Evolutionary conservation across 2,797 vertebrate genomes (phyloP).

Genomic region (Crenuchus spilurus): DNA sequence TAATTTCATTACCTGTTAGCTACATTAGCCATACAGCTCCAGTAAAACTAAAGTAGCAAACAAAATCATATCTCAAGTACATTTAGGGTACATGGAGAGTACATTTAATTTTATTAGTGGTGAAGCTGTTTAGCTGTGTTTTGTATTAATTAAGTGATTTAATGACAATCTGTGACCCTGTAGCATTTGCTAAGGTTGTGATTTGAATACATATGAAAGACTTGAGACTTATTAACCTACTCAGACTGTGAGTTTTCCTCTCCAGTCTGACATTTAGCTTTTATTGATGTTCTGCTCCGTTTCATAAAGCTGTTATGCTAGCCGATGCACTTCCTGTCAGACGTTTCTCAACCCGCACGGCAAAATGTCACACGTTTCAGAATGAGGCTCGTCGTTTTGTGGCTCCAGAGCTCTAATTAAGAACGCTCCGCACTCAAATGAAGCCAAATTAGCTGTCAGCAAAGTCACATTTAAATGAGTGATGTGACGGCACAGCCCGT

Average conservation of each 20-base stretch:
- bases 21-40: too few species aligned
- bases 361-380: conserved; percentile 54
- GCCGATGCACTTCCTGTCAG: conserved; percentile 28
- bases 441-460: conserved; percentile 98
- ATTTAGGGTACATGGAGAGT: too few species aligned
- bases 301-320: conserved; percentile 45
- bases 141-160: neutral
- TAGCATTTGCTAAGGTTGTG: conserved; percentile 42
- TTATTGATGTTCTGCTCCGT: conserved; percentile 39
- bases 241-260: conserved; percentile 17
- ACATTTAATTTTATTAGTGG: too few species aligned
- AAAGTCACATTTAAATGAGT: conserved; percentile 98
- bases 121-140: neutral
- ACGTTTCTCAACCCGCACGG: conserved; percentile 27
- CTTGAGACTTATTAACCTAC: conserved; percentile 27
- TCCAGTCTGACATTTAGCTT: conserved; percentile 33
- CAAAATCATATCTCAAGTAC: too few species aligned
- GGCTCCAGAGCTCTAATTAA: conserved; percentile 99
- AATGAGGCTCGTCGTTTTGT: conserved; percentile 55
- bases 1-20: too few species aligned
- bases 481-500: conserved; percentile 89
- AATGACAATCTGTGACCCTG: conserved; percentile 11
- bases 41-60: too few species aligned
- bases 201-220: conserved; percentile 8
- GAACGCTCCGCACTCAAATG: conserved; percentile 89